Base-by-base conservation (phyloP, 2,888 invertebrate genomes). In the Idaea straminata region DNA sequence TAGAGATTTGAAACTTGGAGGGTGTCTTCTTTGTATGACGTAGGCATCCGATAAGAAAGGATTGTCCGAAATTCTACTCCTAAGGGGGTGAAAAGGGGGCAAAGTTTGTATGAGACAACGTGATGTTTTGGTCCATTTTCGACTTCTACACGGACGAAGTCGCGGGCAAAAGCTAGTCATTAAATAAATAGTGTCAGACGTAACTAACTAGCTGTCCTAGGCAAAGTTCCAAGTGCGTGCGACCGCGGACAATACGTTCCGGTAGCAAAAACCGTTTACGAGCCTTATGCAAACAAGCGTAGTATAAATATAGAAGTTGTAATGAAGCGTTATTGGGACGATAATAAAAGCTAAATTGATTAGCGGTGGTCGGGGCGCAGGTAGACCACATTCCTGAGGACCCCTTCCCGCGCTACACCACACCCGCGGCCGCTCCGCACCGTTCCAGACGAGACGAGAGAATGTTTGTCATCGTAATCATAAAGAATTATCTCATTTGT, bases 331-430 rank as follows among this genome's bases (percentile, higher is more conserved):
- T 89, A 88, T 90, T 86, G 87, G 86, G 83, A 85, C 86, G 87
- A 88, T 91, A 91, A 91, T 91, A 91, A 90, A 83, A 88, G 89
- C 84, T 91, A 92, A 92, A 90, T 92, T 92, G 92, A 92, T 92
- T 92, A 91, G 91, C 87, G 86, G 88, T 85, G 88, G 87, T 85
- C 89, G 84, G 67, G 83, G 84, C 84, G 87, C 91, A 91, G 91
- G 92, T 92, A 91, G 89, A 83, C 89, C 86, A 86, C 92, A 92
- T 91, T 92, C 91, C 90, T 77, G 77, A 63, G 73, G 69, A 68
- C 73, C 78, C 76, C 77, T 72, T 71, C 74, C 77, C 77, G 70
- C 68, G 70, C 61, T 69, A 61, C 70, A 69, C 69, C 58, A 70
- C 61, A 25, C 25, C 25, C 25, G 25, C 25, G 59, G 72, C 67